Evolutionary conservation across 2,797 vertebrate species (phyloP).

Genomic region (Characodon lateralis): DNA sequence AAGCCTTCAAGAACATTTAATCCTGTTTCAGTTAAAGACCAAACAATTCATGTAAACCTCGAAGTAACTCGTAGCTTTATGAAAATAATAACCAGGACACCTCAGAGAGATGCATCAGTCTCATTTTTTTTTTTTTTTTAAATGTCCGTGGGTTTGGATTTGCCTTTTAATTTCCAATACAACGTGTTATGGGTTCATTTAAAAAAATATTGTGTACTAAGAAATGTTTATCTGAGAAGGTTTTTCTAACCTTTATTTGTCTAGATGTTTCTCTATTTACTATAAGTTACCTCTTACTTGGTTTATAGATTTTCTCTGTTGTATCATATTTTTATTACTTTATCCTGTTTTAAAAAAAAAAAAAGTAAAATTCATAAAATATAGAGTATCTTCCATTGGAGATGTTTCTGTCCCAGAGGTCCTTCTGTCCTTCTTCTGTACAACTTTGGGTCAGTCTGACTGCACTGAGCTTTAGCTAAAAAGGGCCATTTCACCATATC

Average conservation of each 20-base stretch:
- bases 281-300: not conserved
- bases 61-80: not conserved
- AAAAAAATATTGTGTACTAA: not conserved
- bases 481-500: not conserved
- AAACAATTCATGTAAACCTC: not conserved
- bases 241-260: not conserved
- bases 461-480: not conserved
- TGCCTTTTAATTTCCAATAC: not conserved
- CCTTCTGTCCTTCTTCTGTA: conserved; percentile 52
- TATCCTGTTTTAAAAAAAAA: not conserved
- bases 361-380: not conserved
- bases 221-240: not conserved
- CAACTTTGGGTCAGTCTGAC: not conserved
- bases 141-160: too few relatives aligned
- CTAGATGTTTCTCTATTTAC: not conserved
- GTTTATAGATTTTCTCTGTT: not conserved
- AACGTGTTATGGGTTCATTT: not conserved
- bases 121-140: too few relatives aligned
- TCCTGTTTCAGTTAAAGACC: not conserved
- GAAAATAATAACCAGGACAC: not conserved
- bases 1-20: not conserved
- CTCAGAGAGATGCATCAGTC: too few relatives aligned
- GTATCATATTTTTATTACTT: not conserved
- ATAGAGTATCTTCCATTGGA: not conserved
- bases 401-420: conserved; percentile 46